Evolutionary conservation across 2,113 vertebrate species (phyloP), one percentile per base, ranked within the genome.

Genomic region (Gymnarchus niloticus): DNA sequence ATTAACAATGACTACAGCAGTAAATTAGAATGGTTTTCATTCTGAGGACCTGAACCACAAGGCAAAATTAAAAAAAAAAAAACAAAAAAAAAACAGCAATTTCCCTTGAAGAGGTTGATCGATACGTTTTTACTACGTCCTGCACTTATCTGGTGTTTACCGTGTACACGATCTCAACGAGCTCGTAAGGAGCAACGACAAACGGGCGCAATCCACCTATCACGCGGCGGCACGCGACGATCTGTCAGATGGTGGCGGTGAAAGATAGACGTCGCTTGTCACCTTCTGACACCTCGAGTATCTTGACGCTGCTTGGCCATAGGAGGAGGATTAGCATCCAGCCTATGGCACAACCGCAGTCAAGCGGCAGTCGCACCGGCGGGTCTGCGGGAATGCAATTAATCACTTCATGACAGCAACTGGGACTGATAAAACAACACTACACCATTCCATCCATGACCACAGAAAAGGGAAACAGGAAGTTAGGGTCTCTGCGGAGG

Each of bases 351-450:
- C 10, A 83, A 48, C 10, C 52, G 21, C 65, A 87, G 82, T 84
- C 54, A 81, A 25, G 51, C 9, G 21, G 80, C 85, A 81, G 85
- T 56, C 48, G 61, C 37, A 48, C 59, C 25, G 23, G 48, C 21
- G 49, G 48, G 77, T 21, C 14, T n/a, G 82, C 28, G 10, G 56
- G 51, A 77, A 78, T 51, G 37, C 84, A 69, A 86, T 86, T 69
- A 86, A 86, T 86, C 85, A 86, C 82, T 25, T 73, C 44, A 37
- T 46, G 80, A 86, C 85, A 83, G 78, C 48, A 54, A 28, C 44
- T 17, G 57, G 46, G 56, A 52, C 85, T 51, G 85, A 80, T 81
- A 37, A 57, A 37, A 81, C 77, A 23, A 48, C 80, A 33, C 51
- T 8, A 25, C 33, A 33, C 56, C 56, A n/a, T 85, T 37, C 56